Conservation (phyloP, 92 coral and sea anemone species). For the Pocillopora grandis region DNA sequence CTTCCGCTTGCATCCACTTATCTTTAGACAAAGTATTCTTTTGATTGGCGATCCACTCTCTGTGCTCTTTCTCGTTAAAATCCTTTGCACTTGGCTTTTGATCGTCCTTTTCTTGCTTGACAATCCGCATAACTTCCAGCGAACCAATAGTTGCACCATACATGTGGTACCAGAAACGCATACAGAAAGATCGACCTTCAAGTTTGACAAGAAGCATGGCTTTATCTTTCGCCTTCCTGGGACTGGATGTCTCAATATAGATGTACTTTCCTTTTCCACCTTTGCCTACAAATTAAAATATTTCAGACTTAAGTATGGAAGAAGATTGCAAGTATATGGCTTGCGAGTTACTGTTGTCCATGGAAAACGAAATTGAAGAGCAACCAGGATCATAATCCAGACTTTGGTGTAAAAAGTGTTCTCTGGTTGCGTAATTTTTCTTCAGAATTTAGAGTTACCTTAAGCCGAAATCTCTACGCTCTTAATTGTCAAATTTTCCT, state of each 20-base stretch:
- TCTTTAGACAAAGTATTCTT: slow-evolving; percentile 35
- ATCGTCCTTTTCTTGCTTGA: slow-evolving; percentile 6
- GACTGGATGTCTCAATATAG: slow-evolving; percentile 60
- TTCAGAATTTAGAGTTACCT: no score
- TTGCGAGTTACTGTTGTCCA: no score
- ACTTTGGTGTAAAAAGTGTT: no score
- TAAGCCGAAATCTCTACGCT: no score
- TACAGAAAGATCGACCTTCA: slow-evolving; percentile 36
- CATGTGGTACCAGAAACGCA: slow-evolving; percentile 80
- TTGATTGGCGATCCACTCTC: slow-evolving; percentile 38
- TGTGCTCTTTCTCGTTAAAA: slow-evolving; percentile 25
- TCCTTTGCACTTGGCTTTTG: slow-evolving; percentile 1
- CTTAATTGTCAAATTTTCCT: no score
- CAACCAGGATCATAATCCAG: no score
- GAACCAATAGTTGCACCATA: slow-evolving; percentile 58
- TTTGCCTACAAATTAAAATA: neutral
- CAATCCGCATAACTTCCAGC: slow-evolving; percentile 47
- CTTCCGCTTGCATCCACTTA: slow-evolving; percentile 39
- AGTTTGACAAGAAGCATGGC: slow-evolving; percentile 52
- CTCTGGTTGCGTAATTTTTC: no score
- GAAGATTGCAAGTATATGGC: no score
- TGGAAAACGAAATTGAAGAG: no score
- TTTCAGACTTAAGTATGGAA: neutral
- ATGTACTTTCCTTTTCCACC: slow-evolving; percentile 30
- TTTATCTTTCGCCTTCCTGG: slow-evolving; percentile 46